Evolutionary conservation across 2,113 vertebrate species (phyloP).

Genomic region (Petromus typicus): DNA sequence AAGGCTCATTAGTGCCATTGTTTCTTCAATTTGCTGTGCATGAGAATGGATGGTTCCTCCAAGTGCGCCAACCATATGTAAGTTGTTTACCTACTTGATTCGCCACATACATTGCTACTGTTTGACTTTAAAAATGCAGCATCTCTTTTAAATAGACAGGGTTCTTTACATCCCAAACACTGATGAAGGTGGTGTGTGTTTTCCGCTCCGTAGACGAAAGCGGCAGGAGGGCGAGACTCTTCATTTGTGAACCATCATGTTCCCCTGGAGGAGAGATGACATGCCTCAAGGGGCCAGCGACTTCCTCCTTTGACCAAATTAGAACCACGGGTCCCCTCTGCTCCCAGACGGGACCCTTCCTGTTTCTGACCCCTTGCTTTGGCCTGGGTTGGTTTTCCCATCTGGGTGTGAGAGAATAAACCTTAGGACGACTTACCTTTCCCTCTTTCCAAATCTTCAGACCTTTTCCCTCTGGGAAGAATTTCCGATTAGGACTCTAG

Average conservation of each 20-base stretch:
- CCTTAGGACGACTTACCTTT: neutral
- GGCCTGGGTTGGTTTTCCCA: constrained; percentile 17
- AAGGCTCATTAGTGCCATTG: constrained; percentile 96
- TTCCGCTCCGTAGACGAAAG: constrained; percentile 84
- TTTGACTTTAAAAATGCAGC: constrained; percentile 91
- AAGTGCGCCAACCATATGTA: constrained; percentile 93
- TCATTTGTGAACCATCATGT: constrained; percentile 78
- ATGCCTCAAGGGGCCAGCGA: constrained; percentile 53
- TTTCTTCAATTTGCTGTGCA: constrained; percentile 91
- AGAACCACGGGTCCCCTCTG: constrained; percentile 56
- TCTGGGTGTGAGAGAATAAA: neutral
- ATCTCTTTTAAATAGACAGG: constrained; percentile 87
- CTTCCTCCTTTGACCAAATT: constrained; percentile 74
- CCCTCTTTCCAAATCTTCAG: constrained; percentile 4
- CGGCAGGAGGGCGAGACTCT: constrained; percentile 84
- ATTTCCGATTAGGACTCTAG: neutral
- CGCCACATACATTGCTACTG: constrained; percentile 92
- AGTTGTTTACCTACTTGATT: constrained; percentile 95
- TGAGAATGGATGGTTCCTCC: constrained; percentile 91
- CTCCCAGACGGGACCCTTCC: neutral
- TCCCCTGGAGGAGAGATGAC: constrained; percentile 70
- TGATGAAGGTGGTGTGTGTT: constrained; percentile 84
- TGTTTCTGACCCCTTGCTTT: constrained; percentile 45
- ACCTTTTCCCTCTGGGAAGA: constrained; percentile 26
- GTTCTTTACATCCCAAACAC: constrained; percentile 86